These are phyloP conservation scores for Papilio aristodemus DNA, from an alignment of 1,140 invertebrate genomes.

Conservation along the genomic window DNA sequence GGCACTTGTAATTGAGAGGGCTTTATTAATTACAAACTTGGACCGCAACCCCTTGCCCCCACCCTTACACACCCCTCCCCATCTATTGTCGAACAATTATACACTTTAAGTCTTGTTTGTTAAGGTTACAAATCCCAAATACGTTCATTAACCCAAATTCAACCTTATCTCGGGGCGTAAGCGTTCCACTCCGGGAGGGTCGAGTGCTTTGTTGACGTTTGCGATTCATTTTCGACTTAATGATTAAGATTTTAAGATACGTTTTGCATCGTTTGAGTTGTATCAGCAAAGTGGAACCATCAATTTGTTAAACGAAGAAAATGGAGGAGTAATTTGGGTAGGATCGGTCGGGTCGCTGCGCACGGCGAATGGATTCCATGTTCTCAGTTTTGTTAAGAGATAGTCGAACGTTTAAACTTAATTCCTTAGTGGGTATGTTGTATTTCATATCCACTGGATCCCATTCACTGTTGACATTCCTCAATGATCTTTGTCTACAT, in stretches of 20 bases:
- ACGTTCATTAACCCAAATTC: slow-evolving; percentile 57
- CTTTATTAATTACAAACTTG: slow-evolving; percentile 80
- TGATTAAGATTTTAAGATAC: slow-evolving; percentile 39
- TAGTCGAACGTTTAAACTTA: slow-evolving; percentile 48
- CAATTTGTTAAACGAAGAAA: slow-evolving; percentile 81
- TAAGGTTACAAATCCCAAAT: slow-evolving; percentile 67
- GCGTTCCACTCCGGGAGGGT: slow-evolving; percentile 40
- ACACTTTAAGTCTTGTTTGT: slow-evolving; percentile 51
- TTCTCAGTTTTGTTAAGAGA: slow-evolving; percentile 64
- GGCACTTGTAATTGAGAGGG: slow-evolving; percentile 78
- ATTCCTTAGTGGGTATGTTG: slow-evolving; percentile 41
- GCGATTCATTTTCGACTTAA: slow-evolving; percentile 52
- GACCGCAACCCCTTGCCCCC: slow-evolving; percentile 59
- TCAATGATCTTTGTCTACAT: too few relatives aligned
- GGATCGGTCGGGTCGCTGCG: slow-evolving; percentile 58
- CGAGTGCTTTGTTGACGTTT: slow-evolving; percentile 34
- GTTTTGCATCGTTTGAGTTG: slow-evolving; percentile 39
- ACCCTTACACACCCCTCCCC: slow-evolving; percentile 37
- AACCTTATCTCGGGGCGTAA: slow-evolving; percentile 75
- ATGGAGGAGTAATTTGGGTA: slow-evolving; percentile 72
- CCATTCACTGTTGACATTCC: too few relatives aligned
- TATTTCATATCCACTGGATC: not conserved
- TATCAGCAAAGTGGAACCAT: slow-evolving; percentile 55
- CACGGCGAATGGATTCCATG: slow-evolving; percentile 51
- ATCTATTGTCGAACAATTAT: slow-evolving; percentile 53